A percentile compares a stretch with the other conserved stretches of the same genome.
phyloP scores from a whole-genome alignment of 2,888 invertebrate species.

The Aradus depressus region DNA sequence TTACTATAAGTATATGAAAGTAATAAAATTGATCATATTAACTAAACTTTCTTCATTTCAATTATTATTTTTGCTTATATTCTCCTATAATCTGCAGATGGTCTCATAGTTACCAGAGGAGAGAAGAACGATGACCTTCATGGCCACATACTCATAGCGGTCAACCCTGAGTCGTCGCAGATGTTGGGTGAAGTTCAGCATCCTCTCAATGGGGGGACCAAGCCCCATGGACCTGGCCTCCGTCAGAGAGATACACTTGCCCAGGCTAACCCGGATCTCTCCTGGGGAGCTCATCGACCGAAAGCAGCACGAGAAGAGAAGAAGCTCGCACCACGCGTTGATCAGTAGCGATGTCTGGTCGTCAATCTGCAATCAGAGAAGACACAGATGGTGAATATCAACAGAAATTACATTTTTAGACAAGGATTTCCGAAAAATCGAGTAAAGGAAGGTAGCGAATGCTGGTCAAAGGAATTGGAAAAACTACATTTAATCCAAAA shows the following conservation, averaged over 20 bases:
- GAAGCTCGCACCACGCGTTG: constrained; percentile 92
- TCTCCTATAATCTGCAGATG: not conserved
- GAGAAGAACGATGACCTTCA: constrained; percentile 86
- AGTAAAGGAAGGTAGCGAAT: too few species aligned
- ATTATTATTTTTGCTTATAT: not conserved
- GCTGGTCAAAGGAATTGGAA: not conserved
- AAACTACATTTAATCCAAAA: not conserved
- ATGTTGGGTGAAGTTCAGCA: constrained; percentile 91
- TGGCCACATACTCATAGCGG: constrained; percentile 90
- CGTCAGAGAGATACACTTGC: constrained; percentile 51
- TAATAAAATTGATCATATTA: too few species aligned
- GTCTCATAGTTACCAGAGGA: constrained; percentile 60
- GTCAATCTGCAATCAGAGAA: constrained; percentile 59
- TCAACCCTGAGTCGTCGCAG: constrained; percentile 79
- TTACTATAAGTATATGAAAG: too few species aligned
- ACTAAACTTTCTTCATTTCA: too few species aligned
- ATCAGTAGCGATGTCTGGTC: constrained; percentile 94
- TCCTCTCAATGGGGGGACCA: constrained; percentile 81
- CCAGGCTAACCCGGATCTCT: constrained; percentile 64
- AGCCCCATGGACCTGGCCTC: constrained; percentile 63
- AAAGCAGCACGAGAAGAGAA: constrained; percentile 87
- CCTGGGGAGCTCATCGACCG: constrained; percentile 84
- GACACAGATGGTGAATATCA: not conserved
- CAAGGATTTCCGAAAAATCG: too few species aligned
- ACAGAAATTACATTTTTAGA: not conserved